Evolutionary conservation across 2,113 vertebrate genomes (phyloP).

Genomic region (Anarrhichthys ocellatus): DNA sequence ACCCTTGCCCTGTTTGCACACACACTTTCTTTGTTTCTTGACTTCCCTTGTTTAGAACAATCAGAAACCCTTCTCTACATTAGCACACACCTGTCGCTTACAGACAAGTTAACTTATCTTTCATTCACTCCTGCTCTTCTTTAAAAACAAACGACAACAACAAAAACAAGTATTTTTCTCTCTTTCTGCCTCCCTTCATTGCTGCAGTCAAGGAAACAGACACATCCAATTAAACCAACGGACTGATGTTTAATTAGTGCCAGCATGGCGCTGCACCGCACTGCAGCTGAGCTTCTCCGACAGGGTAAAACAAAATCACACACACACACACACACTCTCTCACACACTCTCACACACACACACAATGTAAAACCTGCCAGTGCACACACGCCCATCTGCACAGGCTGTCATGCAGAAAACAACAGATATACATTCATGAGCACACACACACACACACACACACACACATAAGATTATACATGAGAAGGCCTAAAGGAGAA

Average conservation of each 20-base stretch:
- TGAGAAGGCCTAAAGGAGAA: slow-evolving; percentile 16
- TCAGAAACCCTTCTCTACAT: neutral
- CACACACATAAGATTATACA: neutral
- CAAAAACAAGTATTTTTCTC: neutral
- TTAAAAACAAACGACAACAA: neutral
- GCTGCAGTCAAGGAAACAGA: slow-evolving; percentile 56
- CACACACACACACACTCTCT: neutral
- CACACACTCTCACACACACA: slow-evolving; percentile 3
- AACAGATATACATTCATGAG: neutral
- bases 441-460: slow-evolving; percentile 1
- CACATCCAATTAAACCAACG: slow-evolving; percentile 71
- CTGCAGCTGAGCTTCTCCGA: slow-evolving; percentile 55
- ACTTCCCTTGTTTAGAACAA: neutral
- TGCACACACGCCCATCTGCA: neutral
- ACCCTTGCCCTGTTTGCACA: neutral
- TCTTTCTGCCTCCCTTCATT: slow-evolving; percentile 36
- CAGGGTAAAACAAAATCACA: slow-evolving; percentile 15
- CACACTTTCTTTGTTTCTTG: neutral
- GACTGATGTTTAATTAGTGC: slow-evolving; percentile 73
- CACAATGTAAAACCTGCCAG: neutral
- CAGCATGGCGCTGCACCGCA: slow-evolving; percentile 60
- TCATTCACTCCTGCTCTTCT: neutral
- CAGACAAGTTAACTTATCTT: slow-evolving; percentile 2
- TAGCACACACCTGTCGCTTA: slow-evolving; percentile 6
- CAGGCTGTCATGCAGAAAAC: neutral